Conservation (phyloP, 2,888 invertebrate species). For the Acronicta psi region DNA sequence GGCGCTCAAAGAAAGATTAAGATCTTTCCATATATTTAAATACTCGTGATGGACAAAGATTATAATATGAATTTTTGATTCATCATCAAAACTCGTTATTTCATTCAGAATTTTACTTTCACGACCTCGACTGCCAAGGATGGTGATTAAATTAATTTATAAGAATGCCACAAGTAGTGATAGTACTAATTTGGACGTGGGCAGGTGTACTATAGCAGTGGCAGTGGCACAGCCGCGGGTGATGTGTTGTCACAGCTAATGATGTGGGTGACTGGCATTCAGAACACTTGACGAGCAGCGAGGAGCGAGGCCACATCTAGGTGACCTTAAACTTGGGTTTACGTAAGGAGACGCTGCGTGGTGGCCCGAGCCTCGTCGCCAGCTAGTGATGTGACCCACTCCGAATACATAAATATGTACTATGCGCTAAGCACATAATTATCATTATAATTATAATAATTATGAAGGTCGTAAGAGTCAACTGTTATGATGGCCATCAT, state of each 20-base stretch:
- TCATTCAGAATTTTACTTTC: conserved; percentile 36
- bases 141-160: conserved; percentile 26
- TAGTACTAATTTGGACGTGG: conserved; percentile 29
- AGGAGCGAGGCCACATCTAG: conserved; percentile 60
- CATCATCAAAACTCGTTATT: conserved; percentile 29
- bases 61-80: conserved; percentile 10
- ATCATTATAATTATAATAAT: conserved; percentile 10
- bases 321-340: conserved; percentile 82
- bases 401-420: conserved; percentile 25
- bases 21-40: background rate
- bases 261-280: conserved; percentile 52
- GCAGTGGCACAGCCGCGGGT: conserved; percentile 37
- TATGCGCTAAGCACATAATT: conserved; percentile 15
- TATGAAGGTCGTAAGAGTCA: conserved; percentile 44
- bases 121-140: conserved; percentile 40
- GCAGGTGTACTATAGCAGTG: conserved; percentile 6
- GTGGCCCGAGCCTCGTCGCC: conserved; percentile 53
- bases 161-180: conserved; percentile 26
- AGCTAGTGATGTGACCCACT: conserved; percentile 43
- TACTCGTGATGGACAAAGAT: conserved; percentile 2
- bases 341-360: conserved; percentile 66
- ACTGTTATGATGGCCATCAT: conserved; percentile 45
- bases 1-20: conserved; percentile 52
- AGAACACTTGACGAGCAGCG: conserved; percentile 53
- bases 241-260: conserved; percentile 38